Evolutionary conservation across 2,797 vertebrate genomes (phyloP), one percentile per base, ranked within the genome.

Genomic region (Percopsis omiscomaycus): DNA sequence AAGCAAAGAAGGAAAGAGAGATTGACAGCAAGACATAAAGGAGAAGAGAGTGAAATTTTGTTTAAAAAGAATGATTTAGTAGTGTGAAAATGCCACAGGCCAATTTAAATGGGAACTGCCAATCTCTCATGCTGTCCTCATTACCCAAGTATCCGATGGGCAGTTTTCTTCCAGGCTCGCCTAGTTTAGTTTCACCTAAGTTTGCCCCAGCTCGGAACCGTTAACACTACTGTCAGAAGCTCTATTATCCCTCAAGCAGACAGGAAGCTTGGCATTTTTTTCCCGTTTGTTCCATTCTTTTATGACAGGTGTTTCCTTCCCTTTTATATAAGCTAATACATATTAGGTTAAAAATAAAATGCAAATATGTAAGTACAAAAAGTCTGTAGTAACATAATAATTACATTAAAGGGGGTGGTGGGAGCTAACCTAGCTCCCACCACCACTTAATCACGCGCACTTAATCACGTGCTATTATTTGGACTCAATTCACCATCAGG

Each of bases 31-130:
- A 63, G 9, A 62, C 3, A 58, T n/a, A 51, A 3, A 22, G 5
- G n/a, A 46, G 8, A 16, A 42, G 66, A 30, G 42, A 46, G 49
- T 10, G 42, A 29, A 53, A 13, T 69, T n/a, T 59, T 45, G 37
- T 30, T 14, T 45, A 15, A 47, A 63, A 66, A 70, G 56, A 62
- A 68, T 27, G 6, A 71, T 49, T 22, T 64, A 58, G 63, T 55
- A 66, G n/a, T 6, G 10, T 60, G 46, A 50, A 61, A 50, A 45
- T 61, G 66, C 59, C 54, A 46, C 22, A 29, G 48, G 60, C 54
- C 6, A 22, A 52, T 63, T 63, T 57, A 51, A 63, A 63, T 63
- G 13, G 29, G 54, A 59, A 62, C 55, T 30, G 54, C 27, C 59
- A 69, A 50, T 61, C 59, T 15, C 5, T 29, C n/a, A 32, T 29